Evolutionary conservation across 1,140 invertebrate species (phyloP), one percentile per base, ranked within the genome.

Genomic region (Cherax quadricarinatus): DNA sequence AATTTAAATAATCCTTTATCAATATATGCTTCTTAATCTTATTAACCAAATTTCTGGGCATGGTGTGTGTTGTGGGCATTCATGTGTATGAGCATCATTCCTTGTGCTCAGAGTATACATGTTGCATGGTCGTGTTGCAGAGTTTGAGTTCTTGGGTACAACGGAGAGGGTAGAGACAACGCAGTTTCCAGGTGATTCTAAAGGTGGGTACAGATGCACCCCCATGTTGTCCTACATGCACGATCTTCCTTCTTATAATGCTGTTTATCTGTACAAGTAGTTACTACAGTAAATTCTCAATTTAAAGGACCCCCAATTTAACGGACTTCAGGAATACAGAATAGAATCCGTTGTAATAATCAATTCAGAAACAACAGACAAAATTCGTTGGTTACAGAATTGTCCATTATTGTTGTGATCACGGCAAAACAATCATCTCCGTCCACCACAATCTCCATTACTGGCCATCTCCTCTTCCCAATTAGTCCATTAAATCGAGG

Each of bases 101-200:
- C 21, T 57, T 57, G 30, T 83, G 24, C 21, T 21, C 24, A 83
- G 51, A 60, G 51, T 24, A 24, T 60, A 84, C 73, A 70, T 89
- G 82, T 85, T 78, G 82, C 82, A 85, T 90, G 88, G 49, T 85
- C 83, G 81, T 84, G 70, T 90, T 90, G 70, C 88, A 75, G 88
- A 90, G 66, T 83, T 85, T 84, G 88, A 90, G 81, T 85, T 90
- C 82, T 90, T 90, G 88, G 88, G 62, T 48, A 60, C 88, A 84
- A 62, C 88, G 82, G 66, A 75, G 49, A 66, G 84, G 88, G 82
- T 57, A 51, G 81, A 89, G 80, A 89, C 81, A 62, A 66, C 62
- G 88, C 88, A 85, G 12, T 90, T 57, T 73, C 81, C 81, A 51
- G 81, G 88, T 53, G 48, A 83, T 16, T 57, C 78, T 12, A 66